Evolutionary conservation across 2,888 invertebrate genomes (phyloP).

Genomic region (Synergus itoensis): DNA sequence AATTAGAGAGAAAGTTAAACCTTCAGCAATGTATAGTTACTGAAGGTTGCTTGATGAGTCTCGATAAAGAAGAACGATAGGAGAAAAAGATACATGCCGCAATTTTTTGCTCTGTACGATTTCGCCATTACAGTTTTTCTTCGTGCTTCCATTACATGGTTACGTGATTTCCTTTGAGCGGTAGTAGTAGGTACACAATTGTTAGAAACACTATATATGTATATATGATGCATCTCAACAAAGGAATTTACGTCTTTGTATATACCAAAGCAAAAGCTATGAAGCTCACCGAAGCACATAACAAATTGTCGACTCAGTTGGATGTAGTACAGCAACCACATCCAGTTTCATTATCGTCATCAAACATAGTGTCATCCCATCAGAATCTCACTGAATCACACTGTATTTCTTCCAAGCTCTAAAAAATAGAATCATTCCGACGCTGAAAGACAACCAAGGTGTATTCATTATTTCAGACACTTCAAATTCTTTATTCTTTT

Average conservation of each 20-base stretch:
- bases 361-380: not conserved
- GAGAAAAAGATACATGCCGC: not conserved
- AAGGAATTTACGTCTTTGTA: not conserved
- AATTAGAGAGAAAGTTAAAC: too few relatives aligned
- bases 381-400: too few relatives aligned
- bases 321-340: not conserved
- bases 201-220: not conserved
- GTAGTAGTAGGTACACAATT: not conserved
- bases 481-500: not conserved
- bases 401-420: not conserved
- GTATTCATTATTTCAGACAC: not conserved
- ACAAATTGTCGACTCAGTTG: not conserved
- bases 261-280: not conserved
- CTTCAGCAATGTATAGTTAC: too few relatives aligned
- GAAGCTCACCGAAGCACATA: not conserved
- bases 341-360: not conserved
- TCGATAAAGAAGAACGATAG: not conserved
- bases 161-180: conserved; percentile 3
- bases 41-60: too few relatives aligned
- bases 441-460: not conserved
- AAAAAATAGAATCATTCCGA: not conserved
- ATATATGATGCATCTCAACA: not conserved
- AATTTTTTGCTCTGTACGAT: not conserved
- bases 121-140: not conserved
- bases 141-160: not conserved